These are phyloP conservation scores for Dascillus cervinus DNA, from an alignment of 2,888 invertebrate genomes.

Conservation along the genomic window DNA sequence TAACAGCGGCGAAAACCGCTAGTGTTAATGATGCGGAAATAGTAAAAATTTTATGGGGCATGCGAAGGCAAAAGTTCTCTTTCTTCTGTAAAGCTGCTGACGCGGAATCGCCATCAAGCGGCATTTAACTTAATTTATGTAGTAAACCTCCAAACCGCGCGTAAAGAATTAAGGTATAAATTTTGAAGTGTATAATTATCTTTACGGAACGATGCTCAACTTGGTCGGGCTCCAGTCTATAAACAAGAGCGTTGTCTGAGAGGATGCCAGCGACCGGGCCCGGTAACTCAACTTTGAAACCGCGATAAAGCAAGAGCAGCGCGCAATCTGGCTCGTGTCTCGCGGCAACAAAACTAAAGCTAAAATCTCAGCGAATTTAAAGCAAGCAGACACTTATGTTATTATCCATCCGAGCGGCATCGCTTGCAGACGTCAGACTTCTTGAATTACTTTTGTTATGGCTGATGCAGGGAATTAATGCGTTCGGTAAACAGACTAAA, in stretches of 20 bases:
- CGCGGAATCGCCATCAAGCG: too few relatives aligned
- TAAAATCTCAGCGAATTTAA: constrained; percentile 2
- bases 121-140: constrained; percentile 13
- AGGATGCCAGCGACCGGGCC: constrained; percentile 1
- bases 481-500: too few relatives aligned
- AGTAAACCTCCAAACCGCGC: constrained; percentile 10
- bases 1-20: too few relatives aligned
- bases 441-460: too few relatives aligned
- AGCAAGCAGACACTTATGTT: not conserved
- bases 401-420: too few relatives aligned
- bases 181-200: constrained; percentile 17
- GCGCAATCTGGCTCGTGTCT: constrained; percentile 4
- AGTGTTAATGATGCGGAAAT: too few relatives aligned
- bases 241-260: constrained; percentile 8
- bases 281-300: not conserved
- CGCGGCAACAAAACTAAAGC: constrained; percentile 4
- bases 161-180: constrained; percentile 14
- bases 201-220: constrained; percentile 13
- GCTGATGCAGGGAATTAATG: too few relatives aligned
- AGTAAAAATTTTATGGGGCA: too few relatives aligned
- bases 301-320: constrained; percentile 3
- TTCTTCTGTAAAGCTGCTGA: too few relatives aligned
- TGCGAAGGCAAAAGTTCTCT: too few relatives aligned
- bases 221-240: constrained; percentile 13
- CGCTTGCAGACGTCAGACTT: too few relatives aligned